Base-by-base conservation (phyloP, 1,140 invertebrate genomes). In the Megalonaias nervosa region DNA sequence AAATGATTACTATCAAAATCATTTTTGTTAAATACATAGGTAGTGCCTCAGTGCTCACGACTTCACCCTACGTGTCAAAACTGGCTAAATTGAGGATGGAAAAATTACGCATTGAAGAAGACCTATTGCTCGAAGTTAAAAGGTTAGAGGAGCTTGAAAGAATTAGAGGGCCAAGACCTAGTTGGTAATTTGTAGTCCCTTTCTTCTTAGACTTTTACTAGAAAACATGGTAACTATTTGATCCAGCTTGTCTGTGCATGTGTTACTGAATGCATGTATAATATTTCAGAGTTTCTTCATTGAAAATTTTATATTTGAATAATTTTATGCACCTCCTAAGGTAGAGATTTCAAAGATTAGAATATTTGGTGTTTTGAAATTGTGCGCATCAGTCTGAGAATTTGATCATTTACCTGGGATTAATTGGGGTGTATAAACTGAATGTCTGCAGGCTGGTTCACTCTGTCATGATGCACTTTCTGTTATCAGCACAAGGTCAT, bases 21-120 rank as follows among this genome's bases (percentile, higher is more conserved):
- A 62, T 62, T 62, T 62, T n/a, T 12, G 21, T 62, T n/a, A 62
- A 19, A n/a, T n/a, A 61, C 58, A 16, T 67, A 86, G 83, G 74
- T 19, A 38, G 55, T n/a, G 61, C 80, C 2, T 16, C 64, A n/a
- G 82, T 84, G 23, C 67, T 74, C 16, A 26, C 81, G 60, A 38
- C 76, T 16, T 71, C 83, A 11, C 86, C 86, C 38, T 86, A 82
- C 69, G 75, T 83, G 65, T n/a, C 62, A 31, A 81, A 84, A 21
- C 79, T 87, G 62, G 82, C 85, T 12, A 82, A 75, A 65, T 76
- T 87, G 58, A 74, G 86, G 26, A 76, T 87, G 81, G 81, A 85
- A 68, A 67, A 82, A 62, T 64, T 87, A 21, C 61, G 75, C 38
- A 67, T 87, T 5, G 86, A 87, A 64, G 86, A 87, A 67, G 83